Evolutionary conservation across 2,797 vertebrate species (phyloP), one percentile per base, ranked within the genome.

Genomic region (Coendou prehensilis): DNA sequence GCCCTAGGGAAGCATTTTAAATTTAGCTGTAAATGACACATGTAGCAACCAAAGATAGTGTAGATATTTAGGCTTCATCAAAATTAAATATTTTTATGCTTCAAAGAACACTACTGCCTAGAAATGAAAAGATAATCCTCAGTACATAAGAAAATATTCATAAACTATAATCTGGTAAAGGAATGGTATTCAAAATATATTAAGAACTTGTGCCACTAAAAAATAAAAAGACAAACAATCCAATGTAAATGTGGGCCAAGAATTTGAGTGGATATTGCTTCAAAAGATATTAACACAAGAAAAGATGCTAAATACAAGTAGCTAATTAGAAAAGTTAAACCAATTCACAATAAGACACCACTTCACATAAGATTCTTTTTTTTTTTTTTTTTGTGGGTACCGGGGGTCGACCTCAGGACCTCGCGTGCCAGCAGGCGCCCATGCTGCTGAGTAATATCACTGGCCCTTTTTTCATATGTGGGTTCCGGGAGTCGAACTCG

Each of bases 111-210:
- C 4, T 50, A 56, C 23, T 13, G 64, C 50, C 33, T 81, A 81
- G 23, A 93, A 81, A 33, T 41, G 28, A 20, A 57, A 80, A 90
- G 33, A 28, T 3, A 52, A 23, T 6, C 0, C 30, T 56, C 0
- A n/a, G 37, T 69, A 87, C 50, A 13, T n/a, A 94, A 73, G 20
- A 89, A 85, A 94, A 80, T 45, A 75, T 52, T 59, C 79, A 4
- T 75, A 67, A 17, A 18, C 3, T 33, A 1, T 23, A n/a, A 45
- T 30, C 33, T 37, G 1, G 30, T 52, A 57, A 50, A 17, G 7
- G 8, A 33, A 20, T 89, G 37, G 14, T 26, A n/a, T 71, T 6
- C 56, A 80, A 11, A 79, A 64, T 64, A 75, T n/a, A 52, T 28
- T 86, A 81, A 80, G 14, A 52, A 57, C 1, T 2, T 3, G 79